phyloP scores from a whole-genome alignment of 92 coral and sea anemone genomes.

The Hydrozoanthus gracilis region DNA sequence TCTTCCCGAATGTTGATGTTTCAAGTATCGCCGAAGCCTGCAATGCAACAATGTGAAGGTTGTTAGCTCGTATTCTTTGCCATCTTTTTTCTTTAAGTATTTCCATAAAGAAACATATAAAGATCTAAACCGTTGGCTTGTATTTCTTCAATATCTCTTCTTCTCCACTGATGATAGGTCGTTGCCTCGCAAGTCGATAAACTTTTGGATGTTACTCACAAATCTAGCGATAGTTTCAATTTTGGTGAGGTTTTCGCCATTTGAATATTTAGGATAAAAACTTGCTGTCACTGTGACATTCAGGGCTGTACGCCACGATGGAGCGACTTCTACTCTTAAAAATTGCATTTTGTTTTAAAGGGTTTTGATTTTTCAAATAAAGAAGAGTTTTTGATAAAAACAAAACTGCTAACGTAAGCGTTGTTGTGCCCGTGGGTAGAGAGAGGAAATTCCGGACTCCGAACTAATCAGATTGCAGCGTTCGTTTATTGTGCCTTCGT shows the following conservation, averaged over 20 bases:
- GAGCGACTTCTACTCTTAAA: no score
- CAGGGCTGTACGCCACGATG: no score
- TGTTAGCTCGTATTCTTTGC: slow-evolving; percentile 53
- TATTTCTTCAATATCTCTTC: slow-evolving; percentile 34
- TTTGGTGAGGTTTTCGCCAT: neutral
- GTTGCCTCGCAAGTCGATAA: slow-evolving; percentile 19
- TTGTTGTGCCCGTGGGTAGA: no score
- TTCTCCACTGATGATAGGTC: slow-evolving; percentile 10
- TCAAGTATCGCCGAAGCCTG: slow-evolving; percentile 49
- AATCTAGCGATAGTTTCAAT: neutral
- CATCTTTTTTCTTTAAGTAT: slow-evolving; percentile 35
- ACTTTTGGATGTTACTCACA: slow-evolving; percentile 6
- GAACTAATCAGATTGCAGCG: no score
- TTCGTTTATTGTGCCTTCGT: no score
- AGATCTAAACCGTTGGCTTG: slow-evolving; percentile 24
- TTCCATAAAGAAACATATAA: slow-evolving; percentile 43
- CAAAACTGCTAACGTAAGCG: no score
- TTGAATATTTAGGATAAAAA: neutral
- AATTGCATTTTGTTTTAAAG: no score
- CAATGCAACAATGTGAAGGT: slow-evolving; percentile 53
- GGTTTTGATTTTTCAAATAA: no score
- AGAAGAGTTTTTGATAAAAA: no score
- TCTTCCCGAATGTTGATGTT: slow-evolving; percentile 41
- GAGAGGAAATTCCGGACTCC: no score
- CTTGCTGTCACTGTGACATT: slow-evolving; percentile 24